These are phyloP conservation scores for Sipha flava DNA, from an alignment of 1,140 invertebrate genomes.

Conservation along the genomic window DNA sequence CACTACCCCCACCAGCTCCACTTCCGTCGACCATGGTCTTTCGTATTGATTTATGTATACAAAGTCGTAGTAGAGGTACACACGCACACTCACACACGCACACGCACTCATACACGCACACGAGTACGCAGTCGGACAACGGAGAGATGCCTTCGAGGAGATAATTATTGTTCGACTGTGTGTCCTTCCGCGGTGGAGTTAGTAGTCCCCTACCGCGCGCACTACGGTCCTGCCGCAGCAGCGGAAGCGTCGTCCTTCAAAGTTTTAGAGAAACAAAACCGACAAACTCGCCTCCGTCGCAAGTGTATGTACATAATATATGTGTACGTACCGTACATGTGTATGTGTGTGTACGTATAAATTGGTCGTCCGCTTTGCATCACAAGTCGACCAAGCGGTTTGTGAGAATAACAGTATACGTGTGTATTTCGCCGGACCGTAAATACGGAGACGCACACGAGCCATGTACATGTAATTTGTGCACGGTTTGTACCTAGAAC, in stretches of 20 bases:
- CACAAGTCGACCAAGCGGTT: neutral
- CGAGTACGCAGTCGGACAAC: neutral
- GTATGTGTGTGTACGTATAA: neutral
- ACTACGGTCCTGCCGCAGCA: neutral
- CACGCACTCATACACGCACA: no score
- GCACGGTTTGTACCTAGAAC: no score
- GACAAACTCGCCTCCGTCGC: neutral
- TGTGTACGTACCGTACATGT: no score
- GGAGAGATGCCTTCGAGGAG: conserved; percentile 34
- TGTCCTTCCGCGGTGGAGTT: neutral
- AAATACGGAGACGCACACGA: neutral
- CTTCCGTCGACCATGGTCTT: neutral
- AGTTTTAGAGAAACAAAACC: conserved; percentile 13
- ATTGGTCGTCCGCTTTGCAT: neutral
- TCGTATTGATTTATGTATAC: conserved; percentile 34
- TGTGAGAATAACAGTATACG: neutral
- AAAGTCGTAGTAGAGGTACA: conserved; percentile 12
- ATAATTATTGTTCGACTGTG: conserved; percentile 35
- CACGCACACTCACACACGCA: neutral
- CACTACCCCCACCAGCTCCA: neutral
- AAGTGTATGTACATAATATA: neutral
- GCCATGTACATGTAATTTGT: neutral
- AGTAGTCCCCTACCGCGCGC: neutral
- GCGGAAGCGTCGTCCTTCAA: neutral
- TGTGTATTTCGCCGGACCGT: neutral